Evolutionary conservation across 2,888 invertebrate genomes (phyloP), one percentile per base, ranked within the genome.

Genomic region (Eristalis tenax): DNA sequence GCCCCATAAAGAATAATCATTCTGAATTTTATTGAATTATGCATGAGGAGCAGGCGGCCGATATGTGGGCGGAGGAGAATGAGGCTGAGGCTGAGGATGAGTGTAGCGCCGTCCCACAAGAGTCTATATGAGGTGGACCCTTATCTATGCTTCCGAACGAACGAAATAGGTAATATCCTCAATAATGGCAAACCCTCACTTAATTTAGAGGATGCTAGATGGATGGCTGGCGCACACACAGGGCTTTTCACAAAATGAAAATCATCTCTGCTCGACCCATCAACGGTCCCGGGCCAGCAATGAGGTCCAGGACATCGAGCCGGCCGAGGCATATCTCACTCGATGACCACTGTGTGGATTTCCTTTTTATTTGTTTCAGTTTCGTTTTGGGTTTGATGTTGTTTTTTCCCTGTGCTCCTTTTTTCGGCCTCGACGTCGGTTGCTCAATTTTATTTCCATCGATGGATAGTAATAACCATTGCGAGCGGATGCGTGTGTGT

Each of bases 1-100:
- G 92, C 92, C 92, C 91, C 92, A 92, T 92, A 92, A 92, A 92
- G 92, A 92, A 92, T 92, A 92, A 92, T 92, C 92, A 92, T 92
- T 92, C 92, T 90, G 92, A 92, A 92, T 91, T 92, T 92, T 92
- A 91, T 91, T 92, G 92, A 92, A 92, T 92, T 91, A 92, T 92
- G 92, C 92, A 92, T 92, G 92, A 92, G 92, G 26, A 57, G 57
- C 63, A 28, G 68, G 43, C 61, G 40, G 26, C 28, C 38, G 28
- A 65, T 28, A 28, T 23, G 50, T 50, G 50, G 50, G 50, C n/a
- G 50, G 43, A 4, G 43, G 43, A 15, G 1, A n/a, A 2, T n/a
- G 50, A n/a, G n/a, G 4, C 18, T 18, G 50, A 50, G 50, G 18
- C 0, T 5, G 50, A 6, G 15, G 50, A 1, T 1, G 40, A 43